These are phyloP conservation scores for Drosophila affinis DNA, from an alignment of 2,888 invertebrate genomes.

Conservation along the genomic window DNA sequence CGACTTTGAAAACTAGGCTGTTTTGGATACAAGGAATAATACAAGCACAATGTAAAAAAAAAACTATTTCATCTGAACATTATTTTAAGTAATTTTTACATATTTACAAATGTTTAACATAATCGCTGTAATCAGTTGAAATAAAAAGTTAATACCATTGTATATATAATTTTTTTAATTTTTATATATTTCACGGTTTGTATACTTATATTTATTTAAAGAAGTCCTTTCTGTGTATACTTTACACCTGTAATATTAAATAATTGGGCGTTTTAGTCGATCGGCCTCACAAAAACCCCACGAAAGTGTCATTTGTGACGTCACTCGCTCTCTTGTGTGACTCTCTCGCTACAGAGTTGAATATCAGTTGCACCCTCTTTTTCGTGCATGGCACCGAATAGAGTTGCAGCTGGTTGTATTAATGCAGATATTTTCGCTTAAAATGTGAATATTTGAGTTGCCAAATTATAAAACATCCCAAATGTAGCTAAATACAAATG, in stretches of 20 bases:
- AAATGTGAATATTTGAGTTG: conserved; percentile 3
- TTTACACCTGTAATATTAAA: not conserved
- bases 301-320: conserved; percentile 13
- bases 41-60: too few relatives aligned
- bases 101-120: not conserved
- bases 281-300: not conserved
- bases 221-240: not conserved
- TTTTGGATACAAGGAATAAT: not conserved
- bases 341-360: not conserved
- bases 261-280: fast-evolving
- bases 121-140: not conserved
- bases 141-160: too few relatives aligned
- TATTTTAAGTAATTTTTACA: fast-evolving
- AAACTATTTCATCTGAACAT: too few relatives aligned
- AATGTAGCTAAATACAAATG: conserved; percentile 32
- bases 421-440: conserved; percentile 34
- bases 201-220: not conserved
- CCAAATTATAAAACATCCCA: conserved; percentile 10
- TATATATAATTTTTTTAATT: too few relatives aligned
- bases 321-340: conserved; percentile 2
- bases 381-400: conserved; percentile 40
- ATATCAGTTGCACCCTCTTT: conserved; percentile 24
- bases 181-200: not conserved
- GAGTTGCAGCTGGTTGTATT: conserved; percentile 55
- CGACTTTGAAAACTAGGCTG: not conserved